A percentile compares a stretch with the other conserved stretches of the same genome.
Conservation (phyloP, 2,113 vertebrate genomes). For the Scartelaos histophorus region DNA sequence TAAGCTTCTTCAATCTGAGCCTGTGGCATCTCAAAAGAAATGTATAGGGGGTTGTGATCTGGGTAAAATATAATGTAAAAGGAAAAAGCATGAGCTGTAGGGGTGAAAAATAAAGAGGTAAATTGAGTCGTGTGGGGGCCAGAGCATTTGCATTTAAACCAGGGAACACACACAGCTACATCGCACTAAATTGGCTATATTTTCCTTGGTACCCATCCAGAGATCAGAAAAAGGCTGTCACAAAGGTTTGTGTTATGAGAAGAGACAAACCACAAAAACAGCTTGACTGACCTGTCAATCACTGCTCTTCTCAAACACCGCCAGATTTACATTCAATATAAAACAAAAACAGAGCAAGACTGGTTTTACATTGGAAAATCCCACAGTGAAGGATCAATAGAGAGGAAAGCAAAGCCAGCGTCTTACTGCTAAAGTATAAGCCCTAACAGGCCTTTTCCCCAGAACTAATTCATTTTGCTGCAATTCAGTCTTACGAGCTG, state of each 20-base stretch:
- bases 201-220: conserved; percentile 64
- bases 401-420: background rate
- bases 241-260: conserved; percentile 58
- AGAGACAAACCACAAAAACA: conserved; percentile 63
- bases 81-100: conserved; percentile 13
- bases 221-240: conserved; percentile 55
- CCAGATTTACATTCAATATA: conserved; percentile 27
- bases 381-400: conserved; percentile 17
- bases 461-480: conserved; percentile 10
- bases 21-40: conserved; percentile 5
- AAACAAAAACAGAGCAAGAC: conserved; percentile 11
- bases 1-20: background rate
- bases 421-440: conserved; percentile 7
- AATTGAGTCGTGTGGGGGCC: conserved; percentile 6
- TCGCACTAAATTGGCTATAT: conserved; percentile 57
- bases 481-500: conserved; percentile 12
- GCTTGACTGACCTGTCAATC: conserved; percentile 46
- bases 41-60: conserved; percentile 14
- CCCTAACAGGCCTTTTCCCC: conserved; percentile 4
- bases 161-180: conserved; percentile 25
- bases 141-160: conserved; percentile 65
- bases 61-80: conserved; percentile 19
- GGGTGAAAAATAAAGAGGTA: conserved; percentile 13
- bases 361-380: conserved; percentile 15
- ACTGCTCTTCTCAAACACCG: conserved; percentile 14